These are phyloP conservation scores for Dastarcus helophoroides DNA, from an alignment of 2,888 invertebrate species.

Conservation along the genomic window DNA sequence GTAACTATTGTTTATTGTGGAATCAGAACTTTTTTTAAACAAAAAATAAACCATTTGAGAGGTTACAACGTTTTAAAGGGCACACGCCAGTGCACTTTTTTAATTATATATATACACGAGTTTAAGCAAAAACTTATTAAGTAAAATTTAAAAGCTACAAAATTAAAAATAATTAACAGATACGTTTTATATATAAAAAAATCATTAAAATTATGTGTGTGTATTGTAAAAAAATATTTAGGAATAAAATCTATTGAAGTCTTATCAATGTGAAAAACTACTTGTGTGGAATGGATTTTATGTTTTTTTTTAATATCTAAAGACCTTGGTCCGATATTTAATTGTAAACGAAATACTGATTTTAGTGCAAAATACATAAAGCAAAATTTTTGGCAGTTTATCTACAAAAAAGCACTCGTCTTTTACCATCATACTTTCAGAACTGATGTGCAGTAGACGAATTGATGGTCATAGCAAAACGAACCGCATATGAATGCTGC, in stretches of 20 bases:
- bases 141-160: slow-evolving; percentile 27
- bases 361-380: slow-evolving; percentile 13
- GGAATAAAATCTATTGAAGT: slow-evolving; percentile 37
- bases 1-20: slow-evolving; percentile 36
- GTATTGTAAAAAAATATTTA: slow-evolving; percentile 39
- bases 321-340: slow-evolving; percentile 30
- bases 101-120: slow-evolving; percentile 33
- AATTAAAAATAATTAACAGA: slow-evolving; percentile 40
- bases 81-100: slow-evolving; percentile 33
- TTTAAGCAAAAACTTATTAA: slow-evolving; percentile 33
- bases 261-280: slow-evolving; percentile 34
- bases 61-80: slow-evolving; percentile 31
- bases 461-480: too few relatives aligned
- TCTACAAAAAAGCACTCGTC: too few relatives aligned
- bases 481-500: too few relatives aligned
- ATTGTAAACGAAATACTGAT: slow-evolving; percentile 30
- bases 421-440: too few relatives aligned
- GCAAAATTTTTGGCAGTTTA: too few relatives aligned
- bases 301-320: slow-evolving; percentile 21
- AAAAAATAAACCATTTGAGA: slow-evolving; percentile 27
- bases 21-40: slow-evolving; percentile 27
- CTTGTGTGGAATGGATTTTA: slow-evolving; percentile 35
- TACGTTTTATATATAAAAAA: slow-evolving; percentile 34
- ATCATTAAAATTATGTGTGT: slow-evolving; percentile 32
- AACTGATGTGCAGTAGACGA: too few relatives aligned